Evolutionary conservation across 2,113 vertebrate genomes (phyloP).

Genomic region (Dicentrarchus labrax): DNA sequence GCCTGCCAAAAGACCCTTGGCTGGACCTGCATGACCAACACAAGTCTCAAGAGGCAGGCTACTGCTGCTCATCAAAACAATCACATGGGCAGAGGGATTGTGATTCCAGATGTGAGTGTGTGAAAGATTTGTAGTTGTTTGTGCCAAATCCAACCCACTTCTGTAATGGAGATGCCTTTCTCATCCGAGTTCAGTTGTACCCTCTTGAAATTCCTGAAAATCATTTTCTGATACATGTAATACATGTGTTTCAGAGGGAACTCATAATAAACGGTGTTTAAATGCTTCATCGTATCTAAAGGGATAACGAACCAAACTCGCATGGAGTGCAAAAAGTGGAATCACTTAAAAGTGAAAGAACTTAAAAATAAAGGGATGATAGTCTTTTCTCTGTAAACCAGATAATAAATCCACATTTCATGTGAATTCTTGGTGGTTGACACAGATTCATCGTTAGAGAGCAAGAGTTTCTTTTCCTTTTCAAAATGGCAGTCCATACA

Average conservation of each 20-base stretch:
- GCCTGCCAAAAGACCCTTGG: conserved; percentile 15
- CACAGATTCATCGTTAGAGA: neutral
- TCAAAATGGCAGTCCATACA: neutral
- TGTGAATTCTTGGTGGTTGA: neutral
- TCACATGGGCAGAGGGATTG: conserved; percentile 5
- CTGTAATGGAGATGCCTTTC: neutral
- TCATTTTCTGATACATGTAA: neutral
- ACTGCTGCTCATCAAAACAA: conserved; percentile 21
- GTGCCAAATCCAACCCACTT: conserved; percentile 11
- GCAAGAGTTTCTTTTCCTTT: neutral
- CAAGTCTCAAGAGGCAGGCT: conserved; percentile 15
- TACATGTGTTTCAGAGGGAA: neutral
- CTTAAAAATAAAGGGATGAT: neutral
- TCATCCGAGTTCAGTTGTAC: neutral
- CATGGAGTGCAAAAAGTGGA: neutral
- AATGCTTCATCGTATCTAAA: neutral
- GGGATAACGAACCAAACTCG: neutral
- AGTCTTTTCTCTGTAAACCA: neutral
- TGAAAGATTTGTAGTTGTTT: conserved; percentile 22
- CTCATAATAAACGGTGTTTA: neutral
- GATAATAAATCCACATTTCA: neutral
- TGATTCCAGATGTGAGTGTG: conserved; percentile 35
- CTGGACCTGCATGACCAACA: conserved; percentile 14
- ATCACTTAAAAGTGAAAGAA: neutral
- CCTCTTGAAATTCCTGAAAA: neutral